These are phyloP conservation scores for Lissocephala sabroskyi DNA, from an alignment of 2,888 invertebrate genomes.

Conservation along the genomic window DNA sequence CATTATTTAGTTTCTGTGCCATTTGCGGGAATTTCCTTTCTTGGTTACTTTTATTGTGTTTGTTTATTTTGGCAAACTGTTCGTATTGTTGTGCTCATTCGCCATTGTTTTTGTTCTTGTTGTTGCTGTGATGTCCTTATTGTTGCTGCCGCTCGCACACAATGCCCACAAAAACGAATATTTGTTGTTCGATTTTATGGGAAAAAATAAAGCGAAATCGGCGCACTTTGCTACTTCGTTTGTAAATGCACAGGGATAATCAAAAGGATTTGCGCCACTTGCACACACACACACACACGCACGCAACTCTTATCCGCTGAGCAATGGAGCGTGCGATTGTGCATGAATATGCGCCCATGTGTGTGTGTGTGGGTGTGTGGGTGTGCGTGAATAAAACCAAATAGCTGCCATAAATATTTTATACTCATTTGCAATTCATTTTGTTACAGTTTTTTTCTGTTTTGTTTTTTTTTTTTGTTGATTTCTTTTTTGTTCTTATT, in stretches of 20 bases:
- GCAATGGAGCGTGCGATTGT: no score
- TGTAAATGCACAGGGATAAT: constrained; percentile 42
- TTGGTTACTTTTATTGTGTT: constrained; percentile 16
- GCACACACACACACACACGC: constrained; percentile 27
- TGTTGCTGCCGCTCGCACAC: constrained; percentile 4
- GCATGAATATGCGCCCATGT: no score
- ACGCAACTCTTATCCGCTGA: neutral
- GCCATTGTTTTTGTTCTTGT: constrained; percentile 3
- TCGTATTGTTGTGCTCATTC: neutral
- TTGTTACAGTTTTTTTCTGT: neutral
- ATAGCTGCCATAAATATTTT: constrained; percentile 47
- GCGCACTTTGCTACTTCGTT: constrained; percentile 31
- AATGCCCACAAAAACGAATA: constrained; percentile 5
- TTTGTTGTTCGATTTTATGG: constrained; percentile 44
- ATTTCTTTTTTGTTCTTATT: no score
- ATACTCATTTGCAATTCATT: constrained; percentile 29
- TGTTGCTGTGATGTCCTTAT: constrained; percentile 20
- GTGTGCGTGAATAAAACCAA: constrained; percentile 11
- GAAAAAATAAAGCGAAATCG: constrained; percentile 24
- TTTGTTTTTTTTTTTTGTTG: neutral
- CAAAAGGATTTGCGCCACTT: constrained; percentile 38
- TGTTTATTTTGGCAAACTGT: constrained; percentile 7
- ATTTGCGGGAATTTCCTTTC: constrained; percentile 15
- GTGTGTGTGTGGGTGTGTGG: neutral
- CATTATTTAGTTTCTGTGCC: constrained; percentile 34